phyloP scores from a whole-genome alignment of 2,113 vertebrate genomes.

The Tringa solitaria region DNA sequence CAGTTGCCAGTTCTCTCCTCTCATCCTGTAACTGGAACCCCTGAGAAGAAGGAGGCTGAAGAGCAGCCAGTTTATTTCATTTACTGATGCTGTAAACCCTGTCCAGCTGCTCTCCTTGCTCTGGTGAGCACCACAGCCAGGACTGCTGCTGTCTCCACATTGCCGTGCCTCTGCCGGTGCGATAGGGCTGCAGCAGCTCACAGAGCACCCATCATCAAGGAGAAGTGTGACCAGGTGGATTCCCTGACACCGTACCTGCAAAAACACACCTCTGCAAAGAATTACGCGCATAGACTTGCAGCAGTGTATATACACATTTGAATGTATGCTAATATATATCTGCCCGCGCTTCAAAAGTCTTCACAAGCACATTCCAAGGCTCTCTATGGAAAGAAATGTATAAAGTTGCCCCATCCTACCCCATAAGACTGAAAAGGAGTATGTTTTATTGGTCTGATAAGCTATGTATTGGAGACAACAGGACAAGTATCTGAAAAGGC shows the following conservation, averaged over 20 bases:
- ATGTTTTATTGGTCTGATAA: neutral
- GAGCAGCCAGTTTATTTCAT: neutral
- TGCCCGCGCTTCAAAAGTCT: neutral
- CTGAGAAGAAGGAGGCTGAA: neutral
- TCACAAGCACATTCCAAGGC: neutral
- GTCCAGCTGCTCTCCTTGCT: neutral
- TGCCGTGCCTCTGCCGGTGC: neutral
- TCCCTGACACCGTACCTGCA: neutral
- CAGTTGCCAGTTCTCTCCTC: neutral
- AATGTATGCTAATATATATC: neutral
- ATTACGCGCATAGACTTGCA: neutral
- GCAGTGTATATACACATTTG: neutral
- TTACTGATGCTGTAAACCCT: neutral
- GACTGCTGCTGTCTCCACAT: neutral
- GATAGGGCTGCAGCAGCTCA: neutral
- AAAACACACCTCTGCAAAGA: neutral
- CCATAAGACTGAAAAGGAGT: neutral
- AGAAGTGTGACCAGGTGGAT: neutral
- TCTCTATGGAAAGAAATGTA: neutral
- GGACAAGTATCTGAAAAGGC: neutral
- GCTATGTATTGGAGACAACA: neutral
- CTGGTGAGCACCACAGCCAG: neutral
- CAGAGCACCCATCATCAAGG: neutral
- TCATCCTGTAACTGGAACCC: neutral
- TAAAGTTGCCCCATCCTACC: neutral